Evolutionary conservation across 2,888 invertebrate species (phyloP), one percentile per base, ranked within the genome.

Genomic region (Punctoribates punctum): DNA sequence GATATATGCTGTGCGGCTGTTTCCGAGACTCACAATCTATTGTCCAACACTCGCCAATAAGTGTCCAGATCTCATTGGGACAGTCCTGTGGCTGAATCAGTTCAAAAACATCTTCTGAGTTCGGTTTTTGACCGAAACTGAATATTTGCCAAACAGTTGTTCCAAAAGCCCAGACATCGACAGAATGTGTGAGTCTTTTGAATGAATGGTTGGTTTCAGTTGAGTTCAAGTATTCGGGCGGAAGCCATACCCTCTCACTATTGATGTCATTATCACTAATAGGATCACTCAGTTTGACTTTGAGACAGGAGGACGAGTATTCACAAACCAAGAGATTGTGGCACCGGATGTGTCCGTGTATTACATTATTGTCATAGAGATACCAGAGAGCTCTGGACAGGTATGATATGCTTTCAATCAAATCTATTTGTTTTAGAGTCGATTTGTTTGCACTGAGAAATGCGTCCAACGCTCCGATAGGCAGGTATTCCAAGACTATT

Each of bases 91-190:
- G 90, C 67, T 88, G 86, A n/a, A 88, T 87, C 76, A 90, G 83
- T 4, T 90, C 87, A 81, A 89, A 91, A 91, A 70, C 34, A 34
- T 70, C 62, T 13, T 54, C 65, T n/a, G 34, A 75, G 29, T 46
- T 82, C 62, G 87, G 86, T 67, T 83, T 81, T 20, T 82, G 86
- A 0, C 94, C 95, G 80, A 88, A 90, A 0, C 91, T 90, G 85
- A 95, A 96, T 80, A 96, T 91, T 84, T 96, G 93, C 93, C 94
- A 96, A 23, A 95, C 83, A 0, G 94, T 94, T 4, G 95, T 96
- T 0, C 92, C 93, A 82, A 92, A 90, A 6, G 96, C 93, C 93
- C 94, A 96, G 27, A 94, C 89, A 82, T 96, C 96, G 15, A 92
- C 91, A 74, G 89, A 87, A 20, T 77, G 72, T 9, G 81, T 81